A percentile compares a stretch with the other conserved stretches of the same genome.
These are phyloP conservation scores for Dysmachus trigonus DNA, from an alignment of 2,888 invertebrate species.

Conservation along the genomic window DNA sequence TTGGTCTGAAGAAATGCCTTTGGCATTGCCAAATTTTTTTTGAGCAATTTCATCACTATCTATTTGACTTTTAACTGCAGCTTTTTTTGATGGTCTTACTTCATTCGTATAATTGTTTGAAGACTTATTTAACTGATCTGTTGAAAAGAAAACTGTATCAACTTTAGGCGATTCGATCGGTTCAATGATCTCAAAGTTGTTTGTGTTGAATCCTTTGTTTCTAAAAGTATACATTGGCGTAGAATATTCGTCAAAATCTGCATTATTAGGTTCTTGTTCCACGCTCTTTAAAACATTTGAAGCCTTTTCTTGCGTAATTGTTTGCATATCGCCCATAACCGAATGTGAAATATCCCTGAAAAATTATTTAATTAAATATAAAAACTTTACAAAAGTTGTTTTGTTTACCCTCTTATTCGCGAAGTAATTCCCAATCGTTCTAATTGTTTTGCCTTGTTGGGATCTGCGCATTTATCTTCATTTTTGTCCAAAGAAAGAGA, in stretches of 20 bases:
- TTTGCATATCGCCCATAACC: conserved; percentile 88
- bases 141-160: conserved; percentile 61
- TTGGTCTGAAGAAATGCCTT: conserved; percentile 97
- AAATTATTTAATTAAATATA: neutral
- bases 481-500: conserved; percentile 75
- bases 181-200: conserved; percentile 63
- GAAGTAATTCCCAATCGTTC: conserved; percentile 96
- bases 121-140: conserved; percentile 41
- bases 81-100: conserved; percentile 49
- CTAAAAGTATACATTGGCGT: conserved; percentile 57
- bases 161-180: conserved; percentile 60
- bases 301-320: conserved; percentile 84
- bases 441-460: conserved; percentile 84
- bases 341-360: conserved; percentile 81
- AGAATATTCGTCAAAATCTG: conserved; percentile 59
- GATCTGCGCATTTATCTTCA: conserved; percentile 77
- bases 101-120: conserved; percentile 53
- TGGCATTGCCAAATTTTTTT: conserved; percentile 96
- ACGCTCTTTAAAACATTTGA: conserved; percentile 64
- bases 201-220: conserved; percentile 60
- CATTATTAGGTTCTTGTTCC: conserved; percentile 59
- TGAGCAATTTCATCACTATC: conserved; percentile 79
- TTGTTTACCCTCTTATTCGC: conserved; percentile 57
- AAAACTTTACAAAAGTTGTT: neutral
- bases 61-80: conserved; percentile 34